Evolutionary conservation across 2,797 vertebrate genomes (phyloP).

Genomic region (Amblyopsis hoosieri): DNA sequence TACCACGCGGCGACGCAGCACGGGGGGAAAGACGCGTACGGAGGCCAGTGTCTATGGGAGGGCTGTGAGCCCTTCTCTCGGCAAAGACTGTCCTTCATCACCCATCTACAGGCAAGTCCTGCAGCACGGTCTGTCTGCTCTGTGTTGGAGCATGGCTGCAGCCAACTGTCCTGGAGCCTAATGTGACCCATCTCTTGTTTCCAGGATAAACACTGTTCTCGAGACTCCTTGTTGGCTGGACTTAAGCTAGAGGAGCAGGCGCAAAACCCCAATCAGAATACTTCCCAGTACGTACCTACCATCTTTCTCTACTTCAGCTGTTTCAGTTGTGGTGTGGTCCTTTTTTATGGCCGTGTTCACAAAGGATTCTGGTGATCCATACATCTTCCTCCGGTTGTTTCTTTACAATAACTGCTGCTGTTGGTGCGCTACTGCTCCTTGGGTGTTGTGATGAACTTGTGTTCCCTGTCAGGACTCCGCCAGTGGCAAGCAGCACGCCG

Average conservation of each 20-base stretch:
- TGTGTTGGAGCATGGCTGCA: background rate
- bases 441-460: background rate
- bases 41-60: slow-evolving; percentile 95
- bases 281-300: slow-evolving; percentile 86
- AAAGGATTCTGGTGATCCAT: too few relatives aligned
- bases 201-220: slow-evolving; percentile 99
- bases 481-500: slow-evolving; percentile 80
- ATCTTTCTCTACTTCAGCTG: too few relatives aligned
- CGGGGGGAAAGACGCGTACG: slow-evolving; percentile 92
- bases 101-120: slow-evolving; percentile 90
- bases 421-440: background rate
- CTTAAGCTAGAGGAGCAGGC: slow-evolving; percentile 94
- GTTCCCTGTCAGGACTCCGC: slow-evolving; percentile 75
- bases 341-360: too few relatives aligned
- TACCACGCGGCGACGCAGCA: slow-evolving; percentile 97
- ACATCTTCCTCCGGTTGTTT: too few relatives aligned
- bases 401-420: too few relatives aligned
- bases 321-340: background rate
- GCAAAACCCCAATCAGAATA: slow-evolving; percentile 89
- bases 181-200: background rate
- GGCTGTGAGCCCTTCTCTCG: slow-evolving; percentile 96
- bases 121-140: background rate
- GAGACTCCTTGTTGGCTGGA: slow-evolving; percentile 93
- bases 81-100: slow-evolving; percentile 98
- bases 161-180: background rate